phyloP scores from a whole-genome alignment of 2,888 invertebrate species.

The Sabatieria punctata region DNA sequence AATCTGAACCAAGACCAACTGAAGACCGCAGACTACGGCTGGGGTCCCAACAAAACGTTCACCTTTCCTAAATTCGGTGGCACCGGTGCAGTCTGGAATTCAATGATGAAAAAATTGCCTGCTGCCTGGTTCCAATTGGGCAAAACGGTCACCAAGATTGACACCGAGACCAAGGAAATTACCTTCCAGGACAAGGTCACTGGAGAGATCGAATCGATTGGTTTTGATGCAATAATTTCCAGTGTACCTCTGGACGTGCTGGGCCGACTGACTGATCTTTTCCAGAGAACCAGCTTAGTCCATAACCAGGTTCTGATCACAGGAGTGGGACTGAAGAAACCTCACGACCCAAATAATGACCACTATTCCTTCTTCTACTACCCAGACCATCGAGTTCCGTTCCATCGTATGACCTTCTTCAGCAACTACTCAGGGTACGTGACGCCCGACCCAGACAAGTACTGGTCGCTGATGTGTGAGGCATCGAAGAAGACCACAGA shows the following conservation, averaged over 20 bases:
- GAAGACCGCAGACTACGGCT: slow-evolving; percentile 27
- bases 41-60: slow-evolving; percentile 28
- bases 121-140: slow-evolving; percentile 22
- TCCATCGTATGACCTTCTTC: slow-evolving; percentile 27
- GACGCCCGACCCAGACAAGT: slow-evolving; percentile 24
- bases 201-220: slow-evolving; percentile 4
- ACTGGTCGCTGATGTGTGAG: slow-evolving; percentile 31
- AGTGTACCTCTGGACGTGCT: slow-evolving; percentile 25
- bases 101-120: slow-evolving; percentile 24
- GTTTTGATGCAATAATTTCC: slow-evolving; percentile 23
- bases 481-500: slow-evolving; percentile 25
- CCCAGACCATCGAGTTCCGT: slow-evolving; percentile 26
- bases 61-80: slow-evolving; percentile 29
- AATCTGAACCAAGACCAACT: slow-evolving; percentile 23
- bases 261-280: slow-evolving; percentile 22
- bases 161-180: slow-evolving; percentile 11
- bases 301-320: slow-evolving; percentile 27
- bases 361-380: slow-evolving; percentile 29
- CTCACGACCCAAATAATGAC: slow-evolving; percentile 23
- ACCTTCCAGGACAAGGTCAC: neutral
- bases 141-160: slow-evolving; percentile 16
- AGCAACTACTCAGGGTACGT: slow-evolving; percentile 22
- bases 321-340: slow-evolving; percentile 24
- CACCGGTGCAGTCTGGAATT: slow-evolving; percentile 28
- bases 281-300: slow-evolving; percentile 17